A percentile compares a stretch with the other conserved stretches of the same genome.
Evolutionary conservation across 2,888 invertebrate species (phyloP).

Genomic region (Silvanus unidentatus): DNA sequence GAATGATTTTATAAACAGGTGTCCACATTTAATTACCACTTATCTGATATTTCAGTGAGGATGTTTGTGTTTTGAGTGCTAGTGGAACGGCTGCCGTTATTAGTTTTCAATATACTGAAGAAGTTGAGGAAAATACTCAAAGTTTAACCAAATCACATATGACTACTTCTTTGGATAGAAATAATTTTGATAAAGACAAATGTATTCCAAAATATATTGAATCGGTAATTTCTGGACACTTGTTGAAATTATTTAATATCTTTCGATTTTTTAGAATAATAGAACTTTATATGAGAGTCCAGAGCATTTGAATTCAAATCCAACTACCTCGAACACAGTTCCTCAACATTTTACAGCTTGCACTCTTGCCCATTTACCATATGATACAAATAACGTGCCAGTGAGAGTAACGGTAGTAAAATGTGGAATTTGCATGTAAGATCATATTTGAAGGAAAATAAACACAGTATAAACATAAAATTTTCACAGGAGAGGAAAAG

Average conservation of each 20-base stretch:
- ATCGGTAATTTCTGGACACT: slow-evolving; percentile 12
- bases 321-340: slow-evolving; percentile 12
- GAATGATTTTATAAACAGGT: slow-evolving; percentile 42
- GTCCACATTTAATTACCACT: slow-evolving; percentile 46
- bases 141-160: slow-evolving; percentile 34
- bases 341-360: slow-evolving; percentile 16
- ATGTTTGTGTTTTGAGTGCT: slow-evolving; percentile 89
- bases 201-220: slow-evolving; percentile 14
- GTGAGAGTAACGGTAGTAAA: slow-evolving; percentile 67
- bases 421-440: slow-evolving; percentile 66
- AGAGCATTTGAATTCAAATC: slow-evolving; percentile 27
- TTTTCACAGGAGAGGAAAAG: slow-evolving; percentile 64
- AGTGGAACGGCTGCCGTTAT: slow-evolving; percentile 90
- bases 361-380: slow-evolving; percentile 74
- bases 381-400: slow-evolving; percentile 64
- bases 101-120: slow-evolving; percentile 51
- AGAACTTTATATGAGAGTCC: slow-evolving; percentile 41
- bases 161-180: slow-evolving; percentile 51
- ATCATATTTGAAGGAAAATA: slow-evolving; percentile 15
- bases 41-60: slow-evolving; percentile 63
- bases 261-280: slow-evolving; percentile 14
- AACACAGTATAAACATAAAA: too few relatives aligned
- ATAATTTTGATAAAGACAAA: slow-evolving; percentile 45
- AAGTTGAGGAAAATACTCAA: slow-evolving; percentile 29
- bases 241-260: too few relatives aligned